Conservation (phyloP, 2,113 vertebrate genomes). For the Apodemus speciosus region DNA sequence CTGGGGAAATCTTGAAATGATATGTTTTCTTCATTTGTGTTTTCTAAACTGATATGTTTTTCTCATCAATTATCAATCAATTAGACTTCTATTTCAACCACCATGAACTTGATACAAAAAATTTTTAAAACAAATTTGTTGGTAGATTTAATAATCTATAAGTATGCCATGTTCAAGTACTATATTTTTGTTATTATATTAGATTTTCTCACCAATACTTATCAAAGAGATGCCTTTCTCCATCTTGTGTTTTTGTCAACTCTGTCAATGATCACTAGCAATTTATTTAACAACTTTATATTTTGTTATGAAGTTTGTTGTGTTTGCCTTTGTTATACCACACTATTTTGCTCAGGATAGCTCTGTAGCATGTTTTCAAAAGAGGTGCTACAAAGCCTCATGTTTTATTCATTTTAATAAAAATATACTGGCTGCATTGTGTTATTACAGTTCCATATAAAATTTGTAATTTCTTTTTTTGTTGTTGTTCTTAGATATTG, state of each 20-base stretch:
- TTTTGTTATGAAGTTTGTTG: not conserved
- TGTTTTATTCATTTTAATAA: not conserved
- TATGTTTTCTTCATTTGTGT: slow-evolving; percentile 63
- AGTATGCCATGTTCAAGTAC: not conserved
- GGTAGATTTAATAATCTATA: slow-evolving; percentile 22
- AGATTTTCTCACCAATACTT: not conserved
- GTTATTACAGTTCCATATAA: not conserved
- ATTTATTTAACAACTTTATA: not conserved
- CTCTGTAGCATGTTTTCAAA: not conserved
- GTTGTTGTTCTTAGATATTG: not conserved
- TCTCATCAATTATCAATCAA: slow-evolving; percentile 68
- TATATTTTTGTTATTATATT: not conserved
- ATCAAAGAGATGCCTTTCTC: not conserved
- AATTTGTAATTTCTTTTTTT: not conserved
- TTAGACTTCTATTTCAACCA: slow-evolving; percentile 46
- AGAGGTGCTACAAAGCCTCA: not conserved
- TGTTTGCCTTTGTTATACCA: not conserved
- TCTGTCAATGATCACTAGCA: not conserved
- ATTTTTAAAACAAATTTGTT: not conserved
- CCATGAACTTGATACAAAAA: slow-evolving; percentile 37
- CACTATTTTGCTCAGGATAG: too few species aligned
- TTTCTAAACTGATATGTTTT: slow-evolving; percentile 59
- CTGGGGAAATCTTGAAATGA: slow-evolving; percentile 68
- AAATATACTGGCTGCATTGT: not conserved
- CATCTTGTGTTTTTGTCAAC: not conserved